These are phyloP conservation scores for Cabera pusaria DNA, from an alignment of 2,888 invertebrate species.

Conservation along the genomic window DNA sequence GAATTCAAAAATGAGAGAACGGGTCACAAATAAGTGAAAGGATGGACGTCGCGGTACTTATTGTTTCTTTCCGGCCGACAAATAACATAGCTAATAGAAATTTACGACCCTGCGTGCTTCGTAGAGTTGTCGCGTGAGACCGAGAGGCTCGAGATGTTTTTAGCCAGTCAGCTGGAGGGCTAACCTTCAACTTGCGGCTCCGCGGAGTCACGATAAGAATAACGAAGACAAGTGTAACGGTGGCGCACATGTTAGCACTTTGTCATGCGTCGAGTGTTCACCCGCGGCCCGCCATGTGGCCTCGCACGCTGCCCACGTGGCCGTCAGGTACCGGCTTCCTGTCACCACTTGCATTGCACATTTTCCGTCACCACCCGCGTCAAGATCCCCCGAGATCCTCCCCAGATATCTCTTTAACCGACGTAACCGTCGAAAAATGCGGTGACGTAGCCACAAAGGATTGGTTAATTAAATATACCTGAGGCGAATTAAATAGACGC, in stretches of 20 bases:
- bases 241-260: constrained; percentile 60
- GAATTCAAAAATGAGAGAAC: constrained; percentile 28
- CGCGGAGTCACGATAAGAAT: constrained; percentile 34
- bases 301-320: constrained; percentile 55
- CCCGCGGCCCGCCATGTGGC: constrained; percentile 62
- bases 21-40: constrained; percentile 23
- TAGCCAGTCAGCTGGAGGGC: constrained; percentile 42
- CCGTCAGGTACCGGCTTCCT: constrained; percentile 67
- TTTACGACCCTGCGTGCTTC: constrained; percentile 23
- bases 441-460: constrained; percentile 27
- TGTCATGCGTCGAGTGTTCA: constrained; percentile 53
- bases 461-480: constrained; percentile 44
- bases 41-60: constrained; percentile 23
- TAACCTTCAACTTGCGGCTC: constrained; percentile 51
- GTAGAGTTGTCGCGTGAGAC: constrained; percentile 15
- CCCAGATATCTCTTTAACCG: constrained; percentile 16
- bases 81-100: constrained; percentile 22
- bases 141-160: constrained; percentile 19
- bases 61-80: constrained; percentile 33
- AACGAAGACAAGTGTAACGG: constrained; percentile 47
- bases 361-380: constrained; percentile 45
- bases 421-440: constrained; percentile 14
- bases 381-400: constrained; percentile 17
- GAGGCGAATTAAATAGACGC: constrained; percentile 33
- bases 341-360: constrained; percentile 54